These are phyloP conservation scores for Charadrius vociferus DNA, from an alignment of 2,113 vertebrate genomes.

Conservation along the genomic window DNA sequence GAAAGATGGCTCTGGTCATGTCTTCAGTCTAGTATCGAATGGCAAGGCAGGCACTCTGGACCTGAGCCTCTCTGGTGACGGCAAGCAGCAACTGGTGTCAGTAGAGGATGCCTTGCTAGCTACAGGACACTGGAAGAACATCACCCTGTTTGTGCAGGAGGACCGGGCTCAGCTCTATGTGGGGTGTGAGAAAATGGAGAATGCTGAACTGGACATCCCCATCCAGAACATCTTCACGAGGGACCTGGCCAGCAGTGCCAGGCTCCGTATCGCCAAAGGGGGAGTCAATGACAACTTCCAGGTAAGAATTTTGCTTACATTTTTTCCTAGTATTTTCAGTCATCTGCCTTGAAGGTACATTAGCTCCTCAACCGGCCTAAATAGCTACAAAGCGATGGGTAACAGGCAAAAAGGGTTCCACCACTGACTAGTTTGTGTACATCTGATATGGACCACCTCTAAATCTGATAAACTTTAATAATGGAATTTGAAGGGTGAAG, in stretches of 20 bases:
- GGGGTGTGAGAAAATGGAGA: slow-evolving; percentile 93
- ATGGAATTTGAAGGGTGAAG: not conserved
- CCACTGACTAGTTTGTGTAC: not conserved
- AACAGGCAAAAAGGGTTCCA: not conserved
- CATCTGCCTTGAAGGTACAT: not conserved
- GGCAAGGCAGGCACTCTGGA: slow-evolving; percentile 92
- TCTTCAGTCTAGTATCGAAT: slow-evolving; percentile 94
- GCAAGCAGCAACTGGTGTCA: slow-evolving; percentile 86
- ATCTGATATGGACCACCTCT: not conserved
- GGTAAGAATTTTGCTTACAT: slow-evolving; percentile 73
- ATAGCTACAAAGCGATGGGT: not conserved
- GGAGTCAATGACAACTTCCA: slow-evolving; percentile 89
- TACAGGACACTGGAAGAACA: slow-evolving; percentile 92
- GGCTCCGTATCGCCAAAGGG: slow-evolving; percentile 89
- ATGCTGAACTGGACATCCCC: slow-evolving; percentile 86
- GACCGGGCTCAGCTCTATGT: slow-evolving; percentile 91
- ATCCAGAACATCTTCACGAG: slow-evolving; percentile 88
- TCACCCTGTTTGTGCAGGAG: slow-evolving; percentile 95
- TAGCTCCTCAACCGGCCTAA: not conserved
- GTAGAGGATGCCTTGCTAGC: slow-evolving; percentile 90
- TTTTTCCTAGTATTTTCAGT: not conserved
- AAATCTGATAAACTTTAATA: not conserved
- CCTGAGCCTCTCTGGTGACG: slow-evolving; percentile 82
- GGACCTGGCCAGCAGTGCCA: slow-evolving; percentile 83
- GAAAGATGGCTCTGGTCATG: slow-evolving; percentile 84